These are phyloP conservation scores for Centropristis striata DNA, from an alignment of 2,113 vertebrate genomes.

Conservation along the genomic window DNA sequence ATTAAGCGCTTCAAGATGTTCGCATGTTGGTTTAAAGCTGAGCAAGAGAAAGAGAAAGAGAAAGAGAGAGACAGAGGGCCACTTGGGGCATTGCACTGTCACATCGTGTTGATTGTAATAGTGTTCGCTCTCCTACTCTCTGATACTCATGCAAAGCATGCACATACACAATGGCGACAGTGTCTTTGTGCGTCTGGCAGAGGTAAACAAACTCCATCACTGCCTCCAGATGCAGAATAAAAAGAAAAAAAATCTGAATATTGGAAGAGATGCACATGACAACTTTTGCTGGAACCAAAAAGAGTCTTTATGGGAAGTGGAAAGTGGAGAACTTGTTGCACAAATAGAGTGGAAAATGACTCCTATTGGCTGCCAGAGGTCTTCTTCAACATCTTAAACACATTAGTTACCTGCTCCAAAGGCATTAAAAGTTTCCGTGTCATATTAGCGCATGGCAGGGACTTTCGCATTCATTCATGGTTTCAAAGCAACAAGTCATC, in stretches of 20 bases:
- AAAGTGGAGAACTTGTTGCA: constrained; percentile 47
- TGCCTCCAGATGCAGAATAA: constrained; percentile 40
- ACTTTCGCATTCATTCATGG: constrained; percentile 34
- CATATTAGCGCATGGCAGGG: constrained; percentile 30
- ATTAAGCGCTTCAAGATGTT: constrained; percentile 86
- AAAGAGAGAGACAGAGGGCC: constrained; percentile 46
- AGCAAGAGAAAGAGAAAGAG: constrained; percentile 44
- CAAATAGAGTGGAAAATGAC: constrained; percentile 53
- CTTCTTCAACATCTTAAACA: constrained; percentile 53
- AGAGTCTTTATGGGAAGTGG: constrained; percentile 39
- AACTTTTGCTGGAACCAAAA: constrained; percentile 45
- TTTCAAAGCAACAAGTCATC: constrained; percentile 33
- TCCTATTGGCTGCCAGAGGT: constrained; percentile 33
- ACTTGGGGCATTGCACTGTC: constrained; percentile 58
- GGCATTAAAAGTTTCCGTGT: constrained; percentile 40
- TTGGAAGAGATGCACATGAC: constrained; percentile 48
- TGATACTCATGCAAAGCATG: constrained; percentile 47
- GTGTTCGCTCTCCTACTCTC: constrained; percentile 1
- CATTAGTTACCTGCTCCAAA: constrained; percentile 42
- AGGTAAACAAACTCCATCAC: constrained; percentile 61
- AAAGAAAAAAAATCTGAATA: constrained; percentile 35
- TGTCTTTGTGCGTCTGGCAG: constrained; percentile 45
- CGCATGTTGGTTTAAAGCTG: constrained; percentile 62
- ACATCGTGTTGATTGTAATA: constrained; percentile 67
- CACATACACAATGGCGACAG: constrained; percentile 46